These are phyloP conservation scores for Hydropotes inermis DNA, from an alignment of 2,113 vertebrate genomes.

Conservation along the genomic window DNA sequence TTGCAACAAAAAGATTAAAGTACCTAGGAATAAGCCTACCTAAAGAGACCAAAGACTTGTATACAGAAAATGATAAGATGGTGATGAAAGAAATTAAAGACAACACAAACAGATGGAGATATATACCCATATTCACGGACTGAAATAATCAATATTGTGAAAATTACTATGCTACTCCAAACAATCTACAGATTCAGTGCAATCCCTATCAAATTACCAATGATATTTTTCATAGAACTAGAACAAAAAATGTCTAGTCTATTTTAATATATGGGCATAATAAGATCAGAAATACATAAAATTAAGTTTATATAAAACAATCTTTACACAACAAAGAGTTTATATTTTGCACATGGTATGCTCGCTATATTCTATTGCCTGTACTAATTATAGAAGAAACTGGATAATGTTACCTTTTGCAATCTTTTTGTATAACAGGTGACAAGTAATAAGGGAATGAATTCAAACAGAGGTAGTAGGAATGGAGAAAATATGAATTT, in stretches of 20 bases:
- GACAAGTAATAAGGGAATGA: not conserved
- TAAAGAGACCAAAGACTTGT: not conserved
- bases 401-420: not conserved
- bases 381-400: not conserved
- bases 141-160: not conserved
- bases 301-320: not conserved
- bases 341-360: not conserved
- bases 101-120: not conserved
- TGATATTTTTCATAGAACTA: not conserved
- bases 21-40: not conserved
- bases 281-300: not conserved
- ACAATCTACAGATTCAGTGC: not conserved
- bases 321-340: not conserved
- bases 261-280: not conserved
- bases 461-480: not conserved
- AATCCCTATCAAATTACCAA: not conserved
- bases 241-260: not conserved
- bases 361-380: not conserved
- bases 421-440: not conserved
- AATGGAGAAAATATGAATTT: not conserved
- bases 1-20: not conserved
- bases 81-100: not conserved
- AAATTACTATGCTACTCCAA: not conserved
- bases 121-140: not conserved
- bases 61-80: not conserved